Conservation (phyloP, 2,797 vertebrate genomes). For the Pseudomugil tenellus region DNA sequence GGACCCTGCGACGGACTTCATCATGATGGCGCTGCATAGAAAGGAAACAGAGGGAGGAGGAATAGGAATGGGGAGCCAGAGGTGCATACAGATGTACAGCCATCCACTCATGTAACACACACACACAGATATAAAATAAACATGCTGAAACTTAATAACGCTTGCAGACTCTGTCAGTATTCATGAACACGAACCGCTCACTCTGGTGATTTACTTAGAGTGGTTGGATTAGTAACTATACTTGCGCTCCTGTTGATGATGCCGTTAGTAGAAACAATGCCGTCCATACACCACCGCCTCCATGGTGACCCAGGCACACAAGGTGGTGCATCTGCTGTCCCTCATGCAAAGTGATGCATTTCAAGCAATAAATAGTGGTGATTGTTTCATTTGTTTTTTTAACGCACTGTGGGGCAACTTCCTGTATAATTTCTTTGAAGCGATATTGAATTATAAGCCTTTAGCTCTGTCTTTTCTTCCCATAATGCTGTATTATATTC, state of each 20-base stretch:
- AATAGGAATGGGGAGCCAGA: slow-evolving; percentile 42
- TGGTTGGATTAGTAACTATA: slow-evolving; percentile 56
- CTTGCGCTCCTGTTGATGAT: slow-evolving; percentile 28
- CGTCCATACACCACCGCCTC: slow-evolving; percentile 17
- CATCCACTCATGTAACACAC: slow-evolving; percentile 30
- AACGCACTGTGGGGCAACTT: slow-evolving; percentile 45
- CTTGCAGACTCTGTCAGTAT: slow-evolving; percentile 62
- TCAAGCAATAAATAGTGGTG: slow-evolving; percentile 16
- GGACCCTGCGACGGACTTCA: slow-evolving; percentile 77
- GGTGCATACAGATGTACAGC: slow-evolving; percentile 62
- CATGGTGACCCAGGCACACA: slow-evolving; percentile 38
- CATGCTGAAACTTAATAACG: slow-evolving; percentile 57
- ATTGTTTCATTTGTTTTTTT: slow-evolving; percentile 51
- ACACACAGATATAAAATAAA: slow-evolving; percentile 55
- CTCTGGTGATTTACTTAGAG: slow-evolving; percentile 61
- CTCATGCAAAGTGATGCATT: slow-evolving; percentile 45
- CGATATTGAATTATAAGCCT: slow-evolving; percentile 45
- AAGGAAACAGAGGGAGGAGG: slow-evolving; percentile 65
- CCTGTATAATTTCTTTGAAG: slow-evolving; percentile 54
- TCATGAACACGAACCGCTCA: slow-evolving; percentile 74
- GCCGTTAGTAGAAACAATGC: slow-evolving; percentile 34
- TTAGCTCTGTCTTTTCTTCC: slow-evolving; percentile 12
- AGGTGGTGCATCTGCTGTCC: slow-evolving; percentile 46
- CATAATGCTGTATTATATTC: slow-evolving; percentile 7
- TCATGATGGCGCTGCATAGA: slow-evolving; percentile 62